Evolutionary conservation across 2,113 vertebrate species (phyloP), one percentile per base, ranked within the genome.

Genomic region (Mellivora capensis): DNA sequence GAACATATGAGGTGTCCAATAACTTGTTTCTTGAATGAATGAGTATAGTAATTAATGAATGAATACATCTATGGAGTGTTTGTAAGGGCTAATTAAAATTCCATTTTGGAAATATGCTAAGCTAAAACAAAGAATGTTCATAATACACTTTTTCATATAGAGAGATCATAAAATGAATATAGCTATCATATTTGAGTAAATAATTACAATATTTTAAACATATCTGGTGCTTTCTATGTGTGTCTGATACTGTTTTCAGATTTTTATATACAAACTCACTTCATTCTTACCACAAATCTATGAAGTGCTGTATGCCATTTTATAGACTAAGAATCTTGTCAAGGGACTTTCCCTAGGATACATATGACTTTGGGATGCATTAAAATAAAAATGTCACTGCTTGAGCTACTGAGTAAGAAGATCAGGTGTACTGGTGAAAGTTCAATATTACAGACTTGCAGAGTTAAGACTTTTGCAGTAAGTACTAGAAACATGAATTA

Each of bases 71-170:
- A n/a, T 64, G 4, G 17, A 69, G 42, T 52, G 6, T 86, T 90
- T 80, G 8, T 18, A 97, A 82, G 69, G 54, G 84, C 91, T 94
- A 64, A 87, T 57, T 87, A 85, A 93, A 91, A 88, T n/a, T 91
- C 76, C 47, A 57, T 82, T 92, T 89, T 85, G 93, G 54, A 81
- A 8, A 82, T 54, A 80, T 0, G 7, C 12, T 29, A 77, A 81
- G 4, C 25, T 86, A 89, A 96, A 96, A 49, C 62, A 87, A 67
- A 77, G 27, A 82, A 44, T 21, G 12, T 93, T 86, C 13, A 10
- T 69, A 77, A 57, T 80, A 67, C 42, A 23, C 4, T 84, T 92
- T 91, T 91, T 87, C 8, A 29, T 87, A 47, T 5, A 62, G 64
- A 71, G 95, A 89, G 8, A 37, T 34, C 39, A 61, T 18, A 54